Conservation (phyloP, 2,113 vertebrate genomes). For the Bubo scandiacus region DNA sequence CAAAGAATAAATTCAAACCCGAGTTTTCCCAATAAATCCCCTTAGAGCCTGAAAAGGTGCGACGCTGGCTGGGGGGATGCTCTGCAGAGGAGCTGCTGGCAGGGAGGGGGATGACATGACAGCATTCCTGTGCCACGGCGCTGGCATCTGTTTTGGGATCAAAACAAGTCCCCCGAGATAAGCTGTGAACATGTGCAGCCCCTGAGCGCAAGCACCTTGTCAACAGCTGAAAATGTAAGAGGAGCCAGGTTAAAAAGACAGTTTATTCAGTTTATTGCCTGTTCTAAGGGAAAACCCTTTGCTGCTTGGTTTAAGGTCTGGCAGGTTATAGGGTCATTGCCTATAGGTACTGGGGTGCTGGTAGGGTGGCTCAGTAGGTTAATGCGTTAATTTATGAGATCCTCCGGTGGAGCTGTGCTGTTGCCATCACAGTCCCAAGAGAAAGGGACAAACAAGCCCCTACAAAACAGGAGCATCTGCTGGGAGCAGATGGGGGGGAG, state of each 20-base stretch:
- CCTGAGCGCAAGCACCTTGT: background rate
- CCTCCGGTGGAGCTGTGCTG: background rate
- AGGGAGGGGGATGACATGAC: background rate
- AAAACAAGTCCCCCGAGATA: background rate
- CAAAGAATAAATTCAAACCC: background rate
- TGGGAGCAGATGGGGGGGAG: background rate
- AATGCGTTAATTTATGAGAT: background rate
- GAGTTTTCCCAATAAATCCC: background rate
- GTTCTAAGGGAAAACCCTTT: background rate
- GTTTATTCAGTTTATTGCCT: background rate
- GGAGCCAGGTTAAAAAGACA: background rate
- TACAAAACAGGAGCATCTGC: slow-evolving; percentile 66
- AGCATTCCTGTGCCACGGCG: background rate
- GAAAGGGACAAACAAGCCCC: slow-evolving; percentile 55
- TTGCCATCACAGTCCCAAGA: background rate
- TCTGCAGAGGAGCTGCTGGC: background rate
- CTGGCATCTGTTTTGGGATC: background rate
- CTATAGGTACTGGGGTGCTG: fast-evolving
- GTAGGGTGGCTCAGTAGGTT: fast-evolving
- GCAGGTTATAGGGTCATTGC: background rate
- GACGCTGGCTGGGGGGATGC: fast-evolving
- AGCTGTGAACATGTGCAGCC: background rate
- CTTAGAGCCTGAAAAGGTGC: background rate
- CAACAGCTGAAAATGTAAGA: background rate
- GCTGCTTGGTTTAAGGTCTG: background rate